Conservation (phyloP, 2,888 invertebrate species). For the Tholera decimalis region DNA sequence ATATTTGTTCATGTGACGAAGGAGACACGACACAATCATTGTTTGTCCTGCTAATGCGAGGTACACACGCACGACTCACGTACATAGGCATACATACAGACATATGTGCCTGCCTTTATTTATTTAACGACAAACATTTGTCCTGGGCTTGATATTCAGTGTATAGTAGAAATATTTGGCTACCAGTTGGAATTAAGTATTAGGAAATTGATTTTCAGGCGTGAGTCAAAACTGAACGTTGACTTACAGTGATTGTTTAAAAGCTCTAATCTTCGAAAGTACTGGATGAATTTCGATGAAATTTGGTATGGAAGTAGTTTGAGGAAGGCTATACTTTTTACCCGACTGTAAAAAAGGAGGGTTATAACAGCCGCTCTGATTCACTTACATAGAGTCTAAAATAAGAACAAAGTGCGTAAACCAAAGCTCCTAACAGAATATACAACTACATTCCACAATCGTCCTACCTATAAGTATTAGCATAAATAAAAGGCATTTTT, state of each 20-base stretch:
- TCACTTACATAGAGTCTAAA: no score
- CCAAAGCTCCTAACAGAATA: no score
- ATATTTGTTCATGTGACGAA: constrained; percentile 56
- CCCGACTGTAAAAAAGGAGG: no score
- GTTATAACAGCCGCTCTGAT: no score
- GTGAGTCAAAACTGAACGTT: no score
- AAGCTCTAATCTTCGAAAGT: no score
- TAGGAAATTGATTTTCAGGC: not conserved
- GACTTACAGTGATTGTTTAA: not conserved
- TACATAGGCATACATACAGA: constrained; percentile 20
- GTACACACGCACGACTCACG: constrained; percentile 53
- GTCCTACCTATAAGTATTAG: not conserved
- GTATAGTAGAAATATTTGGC: constrained; percentile 24
- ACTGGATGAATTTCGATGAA: no score
- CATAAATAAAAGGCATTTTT: not conserved
- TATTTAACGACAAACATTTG: constrained; percentile 49
- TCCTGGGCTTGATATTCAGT: constrained; percentile 45
- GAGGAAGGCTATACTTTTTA: no score
- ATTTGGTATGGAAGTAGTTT: no score
- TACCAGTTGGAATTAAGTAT: not conserved
- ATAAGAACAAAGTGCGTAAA: no score
- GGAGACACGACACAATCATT: constrained; percentile 62
- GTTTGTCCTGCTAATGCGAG: constrained; percentile 71
- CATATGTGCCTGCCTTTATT: constrained; percentile 37
- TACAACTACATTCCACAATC: not conserved